Evolutionary conservation across 2,113 vertebrate species (phyloP), one percentile per base, ranked within the genome.

Genomic region (Odontophorus gujanensis): DNA sequence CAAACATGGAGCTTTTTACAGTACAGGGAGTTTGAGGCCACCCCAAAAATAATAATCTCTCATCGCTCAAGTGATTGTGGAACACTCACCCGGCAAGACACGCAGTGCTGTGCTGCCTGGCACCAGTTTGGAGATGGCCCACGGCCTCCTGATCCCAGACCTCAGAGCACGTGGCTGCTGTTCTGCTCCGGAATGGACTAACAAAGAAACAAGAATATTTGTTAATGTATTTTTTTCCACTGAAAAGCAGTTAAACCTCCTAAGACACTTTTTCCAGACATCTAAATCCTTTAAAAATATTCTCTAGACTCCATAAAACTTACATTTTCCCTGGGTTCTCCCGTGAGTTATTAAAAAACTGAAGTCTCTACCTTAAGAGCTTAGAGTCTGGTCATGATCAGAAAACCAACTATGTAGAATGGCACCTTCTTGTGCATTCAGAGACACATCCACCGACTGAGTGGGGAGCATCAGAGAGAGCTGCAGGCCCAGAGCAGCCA

Each of bases 301-400:
- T 93, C 96, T 96, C 94, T 91, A 97, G 95, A 96, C 95, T 94
- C 95, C 90, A 94, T 95, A 96, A 96, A 97, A 95, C 87, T 91
- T 95, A 85, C 80, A 86, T 95, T 95, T 95, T 95, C 85, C 48
- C 91, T n/a, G 53, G 69, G 65, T 95, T 94, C 93, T 96, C 94
- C 90, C 18, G 2, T 76, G 91, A 94, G 89, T 92, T 95, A 95
- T 96, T 95, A 95, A 95, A 96, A 97, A 92, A 25, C 85, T 83
- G 76, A 92, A 96, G 91, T 87, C 87, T 80, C 69, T 85, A 92
- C 89, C 90, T 95, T 90, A 92, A 95, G 79, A 75, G 91, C 95
- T 96, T 85, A 92, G 73, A 91, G 68, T n/a, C 59, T 86, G 91
- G 89, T 91, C 94, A 95, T 50, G 91, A 95, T 79, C 93, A 96